phyloP scores from a whole-genome alignment of 2,113 vertebrate genomes.

The Blennius ocellaris region DNA sequence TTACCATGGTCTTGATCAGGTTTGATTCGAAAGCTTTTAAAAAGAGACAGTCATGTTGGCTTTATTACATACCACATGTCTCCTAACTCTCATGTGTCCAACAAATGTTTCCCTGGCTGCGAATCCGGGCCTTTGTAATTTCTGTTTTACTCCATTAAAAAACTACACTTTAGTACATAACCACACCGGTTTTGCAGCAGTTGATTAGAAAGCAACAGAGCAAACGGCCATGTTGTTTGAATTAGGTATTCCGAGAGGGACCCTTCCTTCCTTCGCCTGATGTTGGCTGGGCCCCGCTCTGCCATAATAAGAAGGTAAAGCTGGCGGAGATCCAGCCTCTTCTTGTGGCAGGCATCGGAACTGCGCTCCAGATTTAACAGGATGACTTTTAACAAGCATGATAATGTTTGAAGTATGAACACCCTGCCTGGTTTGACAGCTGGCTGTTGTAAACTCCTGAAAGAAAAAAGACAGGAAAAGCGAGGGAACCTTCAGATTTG shows the following conservation, averaged over 20 bases:
- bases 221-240: conserved; percentile 77
- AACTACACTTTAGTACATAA: conserved; percentile 81
- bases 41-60: too few species aligned
- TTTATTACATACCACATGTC: conserved; percentile 24
- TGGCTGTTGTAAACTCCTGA: conserved; percentile 73
- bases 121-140: conserved; percentile 64
- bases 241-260: conserved; percentile 69
- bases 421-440: conserved; percentile 74
- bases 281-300: conserved; percentile 53
- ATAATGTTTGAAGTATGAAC: conserved; percentile 78
- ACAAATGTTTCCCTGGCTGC: conserved; percentile 75
- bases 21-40: too few species aligned
- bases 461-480: conserved; percentile 49
- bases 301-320: conserved; percentile 81
- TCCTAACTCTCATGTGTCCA: conserved; percentile 66
- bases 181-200: conserved; percentile 71
- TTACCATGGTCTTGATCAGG: too few species aligned
- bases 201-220: conserved; percentile 80
- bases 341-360: conserved; percentile 79
- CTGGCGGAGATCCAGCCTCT: conserved; percentile 77
- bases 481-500: conserved; percentile 62
- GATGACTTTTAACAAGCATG: conserved; percentile 77
- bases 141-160: conserved; percentile 80
- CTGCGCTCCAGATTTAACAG: conserved; percentile 77
- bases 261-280: conserved; percentile 63